Conservation (phyloP, 2,113 vertebrate genomes). For the Mus spicilegus region DNA sequence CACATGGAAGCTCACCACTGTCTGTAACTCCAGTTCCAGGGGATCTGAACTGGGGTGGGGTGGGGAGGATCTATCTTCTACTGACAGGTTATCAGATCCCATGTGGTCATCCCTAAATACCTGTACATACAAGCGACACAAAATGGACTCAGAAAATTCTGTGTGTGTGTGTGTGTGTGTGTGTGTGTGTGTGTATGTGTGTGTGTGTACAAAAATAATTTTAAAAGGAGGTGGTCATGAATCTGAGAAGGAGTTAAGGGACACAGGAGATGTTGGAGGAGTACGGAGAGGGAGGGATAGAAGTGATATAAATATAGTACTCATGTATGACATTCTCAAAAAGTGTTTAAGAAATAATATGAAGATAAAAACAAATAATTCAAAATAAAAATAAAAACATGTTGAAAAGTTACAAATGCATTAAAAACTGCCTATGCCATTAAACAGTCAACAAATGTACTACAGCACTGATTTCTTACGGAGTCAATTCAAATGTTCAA, state of each 20-base stretch:
- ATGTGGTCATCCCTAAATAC: not conserved
- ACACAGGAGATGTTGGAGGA: not conserved
- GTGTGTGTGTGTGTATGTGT: not conserved
- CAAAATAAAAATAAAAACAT: not conserved
- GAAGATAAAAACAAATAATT: not conserved
- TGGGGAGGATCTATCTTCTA: not conserved
- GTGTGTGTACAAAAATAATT: not conserved
- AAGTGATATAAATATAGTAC: not conserved
- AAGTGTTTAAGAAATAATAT: not conserved
- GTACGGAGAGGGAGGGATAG: not conserved
- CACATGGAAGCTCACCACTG: not conserved
- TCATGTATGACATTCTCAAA: not conserved
- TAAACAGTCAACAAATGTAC: not conserved
- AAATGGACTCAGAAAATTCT: not conserved
- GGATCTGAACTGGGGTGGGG: not conserved
- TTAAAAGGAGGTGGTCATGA: not conserved
- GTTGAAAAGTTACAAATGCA: not conserved
- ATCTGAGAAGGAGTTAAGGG: not conserved
- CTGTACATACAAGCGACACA: too few relatives aligned
- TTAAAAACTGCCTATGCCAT: not conserved
- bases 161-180: not conserved
- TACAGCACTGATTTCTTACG: not conserved
- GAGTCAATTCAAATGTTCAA: not conserved
- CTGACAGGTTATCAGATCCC: not conserved
- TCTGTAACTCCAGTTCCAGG: not conserved